Evolutionary conservation across 2,888 invertebrate genomes (phyloP).

Genomic region (Trachelus tabidus): DNA sequence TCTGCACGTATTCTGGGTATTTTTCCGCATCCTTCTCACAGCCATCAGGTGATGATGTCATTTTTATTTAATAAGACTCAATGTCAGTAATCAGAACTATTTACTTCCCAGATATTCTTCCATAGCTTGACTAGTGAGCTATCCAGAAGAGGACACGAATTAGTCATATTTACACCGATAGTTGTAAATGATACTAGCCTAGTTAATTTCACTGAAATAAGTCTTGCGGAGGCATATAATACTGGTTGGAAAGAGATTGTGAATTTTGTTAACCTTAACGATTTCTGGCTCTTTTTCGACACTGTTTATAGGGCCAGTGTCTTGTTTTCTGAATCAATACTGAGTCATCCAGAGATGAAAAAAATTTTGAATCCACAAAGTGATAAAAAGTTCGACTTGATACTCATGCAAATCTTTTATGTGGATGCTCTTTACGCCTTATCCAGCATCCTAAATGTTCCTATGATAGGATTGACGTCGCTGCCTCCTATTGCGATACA

Average conservation of each 20-base stretch:
- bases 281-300: neutral
- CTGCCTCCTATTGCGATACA: neutral
- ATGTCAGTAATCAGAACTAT: neutral
- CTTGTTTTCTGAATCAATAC: neutral
- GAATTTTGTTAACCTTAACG: neutral
- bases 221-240: neutral
- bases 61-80: neutral
- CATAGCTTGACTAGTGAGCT: slow-evolving; percentile 36
- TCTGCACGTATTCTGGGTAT: slow-evolving; percentile 37
- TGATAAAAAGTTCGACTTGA: slow-evolving; percentile 9
- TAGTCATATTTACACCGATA: slow-evolving; percentile 39
- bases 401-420: slow-evolving; percentile 1
- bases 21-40: slow-evolving; percentile 40
- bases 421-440: neutral
- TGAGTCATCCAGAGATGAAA: slow-evolving; percentile 12
- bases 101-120: slow-evolving; percentile 23
- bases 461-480: slow-evolving; percentile 10
- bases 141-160: slow-evolving; percentile 35
- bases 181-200: slow-evolving; percentile 33
- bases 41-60: slow-evolving; percentile 37
- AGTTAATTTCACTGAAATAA: slow-evolving; percentile 35
- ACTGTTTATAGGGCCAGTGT: neutral
- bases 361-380: slow-evolving; percentile 1
- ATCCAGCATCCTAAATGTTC: neutral
- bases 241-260: neutral